Evolutionary conservation across 2,888 invertebrate genomes (phyloP).

Genomic region (Zaprionus obscuricornis): DNA sequence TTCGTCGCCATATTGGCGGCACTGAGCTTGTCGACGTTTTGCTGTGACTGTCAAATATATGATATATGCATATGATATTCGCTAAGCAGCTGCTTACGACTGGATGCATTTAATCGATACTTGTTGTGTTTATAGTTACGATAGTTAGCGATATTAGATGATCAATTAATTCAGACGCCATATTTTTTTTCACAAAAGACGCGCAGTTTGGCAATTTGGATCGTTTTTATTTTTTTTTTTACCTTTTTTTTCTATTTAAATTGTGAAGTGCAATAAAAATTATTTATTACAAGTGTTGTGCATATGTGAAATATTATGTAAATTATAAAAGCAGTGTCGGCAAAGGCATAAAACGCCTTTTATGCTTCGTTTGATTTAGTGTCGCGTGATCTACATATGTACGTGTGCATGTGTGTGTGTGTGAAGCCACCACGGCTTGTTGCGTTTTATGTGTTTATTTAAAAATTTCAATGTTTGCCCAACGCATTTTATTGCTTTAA

Average conservation of each 20-base stretch:
- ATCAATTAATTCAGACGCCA: too few species aligned
- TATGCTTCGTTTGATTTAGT: conserved; percentile 70
- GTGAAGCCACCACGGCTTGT: conserved; percentile 11
- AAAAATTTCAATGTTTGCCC: conserved; percentile 69
- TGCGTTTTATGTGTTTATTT: conserved; percentile 69
- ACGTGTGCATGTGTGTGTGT: conserved; percentile 7
- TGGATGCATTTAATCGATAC: too few species aligned
- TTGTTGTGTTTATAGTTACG: too few species aligned
- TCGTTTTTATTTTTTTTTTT: too few species aligned
- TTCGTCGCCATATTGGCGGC: too few species aligned
- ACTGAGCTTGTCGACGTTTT: too few species aligned
- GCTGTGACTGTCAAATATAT: too few species aligned
- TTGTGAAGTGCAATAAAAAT: conserved; percentile 40
- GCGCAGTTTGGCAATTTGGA: too few species aligned
- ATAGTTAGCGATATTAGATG: too few species aligned
- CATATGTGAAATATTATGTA: conserved; percentile 49
- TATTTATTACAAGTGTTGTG: conserved; percentile 36
- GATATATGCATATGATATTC: too few species aligned
- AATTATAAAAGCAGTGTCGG: conserved; percentile 39
- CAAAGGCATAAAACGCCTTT: conserved; percentile 54
- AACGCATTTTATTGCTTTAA: conserved; percentile 64
- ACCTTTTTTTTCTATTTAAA: conserved; percentile 35
- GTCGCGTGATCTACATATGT: conserved; percentile 17
- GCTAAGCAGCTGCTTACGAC: too few species aligned
- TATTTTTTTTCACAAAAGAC: too few species aligned